phyloP scores from a whole-genome alignment of 2,797 vertebrate genomes.

The Sternarchorhynchus goeldii region DNA sequence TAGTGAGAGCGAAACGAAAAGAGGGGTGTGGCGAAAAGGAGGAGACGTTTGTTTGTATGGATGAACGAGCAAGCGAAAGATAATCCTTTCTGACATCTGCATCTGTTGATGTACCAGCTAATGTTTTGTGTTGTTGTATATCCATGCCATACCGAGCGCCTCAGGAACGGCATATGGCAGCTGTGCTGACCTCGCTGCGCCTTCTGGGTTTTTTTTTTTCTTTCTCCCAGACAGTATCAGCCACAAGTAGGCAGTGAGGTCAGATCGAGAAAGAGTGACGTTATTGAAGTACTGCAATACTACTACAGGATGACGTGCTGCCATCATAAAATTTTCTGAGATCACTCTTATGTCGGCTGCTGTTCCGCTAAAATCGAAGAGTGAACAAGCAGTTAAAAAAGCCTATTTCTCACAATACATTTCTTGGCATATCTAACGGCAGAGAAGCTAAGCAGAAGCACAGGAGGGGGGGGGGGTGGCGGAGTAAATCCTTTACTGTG shows the following conservation, averaged over 20 bases:
- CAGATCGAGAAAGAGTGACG: not conserved
- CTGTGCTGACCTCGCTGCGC: not conserved
- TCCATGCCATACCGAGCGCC: no score
- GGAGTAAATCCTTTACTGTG: no score
- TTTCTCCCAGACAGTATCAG: not conserved
- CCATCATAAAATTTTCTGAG: not conserved
- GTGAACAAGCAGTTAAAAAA: not conserved
- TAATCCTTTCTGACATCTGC: not conserved
- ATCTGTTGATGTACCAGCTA: not conserved
- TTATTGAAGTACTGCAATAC: conserved; percentile 4
- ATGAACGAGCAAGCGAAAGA: not conserved
- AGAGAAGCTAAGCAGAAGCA: no score
- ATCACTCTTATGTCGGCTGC: not conserved
- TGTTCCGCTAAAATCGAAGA: not conserved
- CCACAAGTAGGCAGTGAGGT: not conserved
- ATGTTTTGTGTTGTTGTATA: not conserved
- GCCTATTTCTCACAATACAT: no score
- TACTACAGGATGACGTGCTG: conserved; percentile 2
- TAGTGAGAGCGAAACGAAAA: not conserved
- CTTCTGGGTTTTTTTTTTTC: not conserved
- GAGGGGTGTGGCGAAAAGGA: not conserved
- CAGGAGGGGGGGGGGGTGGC: no score
- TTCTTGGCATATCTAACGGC: no score
- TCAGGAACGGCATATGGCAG: not conserved
- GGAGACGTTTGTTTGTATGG: not conserved